Evolutionary conservation across 2,797 vertebrate species (phyloP).

Genomic region (Pangasius larnaudii): DNA sequence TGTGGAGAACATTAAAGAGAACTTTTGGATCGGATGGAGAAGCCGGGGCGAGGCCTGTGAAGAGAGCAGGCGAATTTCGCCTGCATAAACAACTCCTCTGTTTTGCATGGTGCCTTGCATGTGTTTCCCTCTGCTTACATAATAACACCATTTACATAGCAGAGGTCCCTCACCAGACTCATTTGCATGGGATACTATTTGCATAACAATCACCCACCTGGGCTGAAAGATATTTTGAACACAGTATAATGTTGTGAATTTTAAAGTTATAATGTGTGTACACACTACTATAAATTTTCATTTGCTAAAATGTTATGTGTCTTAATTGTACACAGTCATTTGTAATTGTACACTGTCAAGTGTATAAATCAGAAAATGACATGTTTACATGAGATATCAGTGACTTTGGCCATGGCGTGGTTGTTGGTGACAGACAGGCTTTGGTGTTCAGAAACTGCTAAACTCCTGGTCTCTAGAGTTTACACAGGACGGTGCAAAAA

Average conservation of each 20-base stretch:
- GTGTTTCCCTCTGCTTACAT: conserved; percentile 64
- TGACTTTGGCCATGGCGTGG: neutral
- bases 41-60: neutral
- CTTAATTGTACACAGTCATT: neutral
- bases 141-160: conserved; percentile 70
- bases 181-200: conserved; percentile 72
- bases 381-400: neutral
- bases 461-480: neutral
- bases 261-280: neutral
- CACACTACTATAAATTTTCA: neutral
- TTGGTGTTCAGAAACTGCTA: neutral
- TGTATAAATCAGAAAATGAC: neutral
- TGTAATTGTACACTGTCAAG: neutral
- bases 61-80: conserved; percentile 18
- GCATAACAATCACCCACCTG: conserved; percentile 67
- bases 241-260: conserved; percentile 3
- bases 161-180: conserved; percentile 43
- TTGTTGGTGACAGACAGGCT: neutral
- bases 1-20: neutral
- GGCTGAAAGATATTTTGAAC: conserved; percentile 47
- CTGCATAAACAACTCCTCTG: conserved; percentile 34
- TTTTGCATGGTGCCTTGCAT: conserved; percentile 55
- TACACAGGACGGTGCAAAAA: neutral
- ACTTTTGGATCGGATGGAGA: neutral
- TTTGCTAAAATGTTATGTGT: neutral